Evolutionary conservation across 2,888 invertebrate species (phyloP).

Genomic region (Gasteruption jaculator): DNA sequence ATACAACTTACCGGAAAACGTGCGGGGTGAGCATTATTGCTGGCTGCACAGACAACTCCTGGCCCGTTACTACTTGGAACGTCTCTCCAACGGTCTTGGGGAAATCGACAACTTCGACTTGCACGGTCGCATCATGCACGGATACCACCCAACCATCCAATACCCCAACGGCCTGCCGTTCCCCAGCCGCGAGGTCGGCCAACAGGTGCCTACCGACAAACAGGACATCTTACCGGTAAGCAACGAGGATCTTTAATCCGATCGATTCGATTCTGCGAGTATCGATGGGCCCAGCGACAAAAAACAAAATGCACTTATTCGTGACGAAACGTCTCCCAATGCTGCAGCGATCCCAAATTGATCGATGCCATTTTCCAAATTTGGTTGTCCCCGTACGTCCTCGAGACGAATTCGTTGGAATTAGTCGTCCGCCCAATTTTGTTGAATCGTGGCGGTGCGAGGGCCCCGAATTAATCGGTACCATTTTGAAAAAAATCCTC

Average conservation of each 20-base stretch:
- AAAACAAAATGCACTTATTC: too few species aligned
- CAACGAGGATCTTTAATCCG: neutral
- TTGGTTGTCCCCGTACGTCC: too few species aligned
- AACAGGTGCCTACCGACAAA: conserved; percentile 28
- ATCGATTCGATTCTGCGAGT: conserved; percentile 8
- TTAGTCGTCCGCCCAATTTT: too few species aligned
- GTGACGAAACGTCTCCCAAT: too few species aligned
- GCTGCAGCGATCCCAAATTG: too few species aligned
- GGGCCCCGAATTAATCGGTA: too few species aligned
- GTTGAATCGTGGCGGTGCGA: too few species aligned
- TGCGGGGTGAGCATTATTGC: conserved; percentile 63
- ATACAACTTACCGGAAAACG: conserved; percentile 53
- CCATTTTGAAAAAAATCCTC: too few species aligned
- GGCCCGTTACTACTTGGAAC: conserved; percentile 68
- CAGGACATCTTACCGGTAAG: conserved; percentile 28
- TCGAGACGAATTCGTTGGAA: too few species aligned
- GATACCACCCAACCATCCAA: conserved; percentile 60
- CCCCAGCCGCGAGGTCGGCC: conserved; percentile 30
- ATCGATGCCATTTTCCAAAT: too few species aligned
- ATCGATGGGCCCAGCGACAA: too few species aligned
- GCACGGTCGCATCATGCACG: conserved; percentile 52
- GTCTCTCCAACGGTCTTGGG: conserved; percentile 62
- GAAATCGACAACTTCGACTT: conserved; percentile 59
- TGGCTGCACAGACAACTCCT: conserved; percentile 63
- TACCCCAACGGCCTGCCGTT: conserved; percentile 61